Percentiles rank a stretch among this genome's conserved stretches.
These are phyloP conservation scores for Macropis europaea DNA, from an alignment of 2,888 invertebrate genomes.

Conservation along the genomic window DNA sequence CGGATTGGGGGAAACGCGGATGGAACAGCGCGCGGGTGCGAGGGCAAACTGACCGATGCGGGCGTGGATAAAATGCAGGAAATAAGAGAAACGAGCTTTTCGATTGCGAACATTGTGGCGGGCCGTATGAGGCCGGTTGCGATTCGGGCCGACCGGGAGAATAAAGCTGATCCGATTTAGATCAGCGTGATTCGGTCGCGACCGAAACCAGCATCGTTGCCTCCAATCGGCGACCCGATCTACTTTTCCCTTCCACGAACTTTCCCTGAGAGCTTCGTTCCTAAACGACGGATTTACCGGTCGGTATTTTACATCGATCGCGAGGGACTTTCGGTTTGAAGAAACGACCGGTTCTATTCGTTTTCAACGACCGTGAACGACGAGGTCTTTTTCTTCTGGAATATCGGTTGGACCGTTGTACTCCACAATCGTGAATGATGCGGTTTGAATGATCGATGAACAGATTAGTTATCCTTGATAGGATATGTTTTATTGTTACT, in stretches of 20 bases:
- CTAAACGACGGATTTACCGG: constrained; percentile 11
- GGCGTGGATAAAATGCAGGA: constrained; percentile 37
- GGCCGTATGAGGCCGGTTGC: constrained; percentile 26
- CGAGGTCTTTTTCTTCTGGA: too few relatives aligned
- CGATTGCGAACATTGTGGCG: constrained; percentile 39
- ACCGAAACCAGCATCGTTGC: constrained; percentile 19
- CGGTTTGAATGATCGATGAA: too few relatives aligned
- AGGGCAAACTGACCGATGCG: constrained; percentile 3
- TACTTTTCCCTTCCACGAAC: constrained; percentile 12
- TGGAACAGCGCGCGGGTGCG: neutral
- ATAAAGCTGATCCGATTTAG: constrained; percentile 55
- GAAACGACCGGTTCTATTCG: neutral
- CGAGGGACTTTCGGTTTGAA: neutral
- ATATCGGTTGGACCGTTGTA: too few relatives aligned
- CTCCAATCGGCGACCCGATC: constrained; percentile 13
- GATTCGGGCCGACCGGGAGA: constrained; percentile 15
- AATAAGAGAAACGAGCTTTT: constrained; percentile 45
- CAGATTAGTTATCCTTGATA: too few relatives aligned
- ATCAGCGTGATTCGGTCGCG: constrained; percentile 42
- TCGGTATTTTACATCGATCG: constrained; percentile 22
- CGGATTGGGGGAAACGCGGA: neutral
- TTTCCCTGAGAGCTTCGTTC: constrained; percentile 16
- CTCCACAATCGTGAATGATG: too few relatives aligned
- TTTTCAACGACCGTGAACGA: neutral
- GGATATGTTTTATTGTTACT: too few relatives aligned